Conservation (phyloP, 2,113 vertebrate genomes). For the Atractosteus spatula region DNA sequence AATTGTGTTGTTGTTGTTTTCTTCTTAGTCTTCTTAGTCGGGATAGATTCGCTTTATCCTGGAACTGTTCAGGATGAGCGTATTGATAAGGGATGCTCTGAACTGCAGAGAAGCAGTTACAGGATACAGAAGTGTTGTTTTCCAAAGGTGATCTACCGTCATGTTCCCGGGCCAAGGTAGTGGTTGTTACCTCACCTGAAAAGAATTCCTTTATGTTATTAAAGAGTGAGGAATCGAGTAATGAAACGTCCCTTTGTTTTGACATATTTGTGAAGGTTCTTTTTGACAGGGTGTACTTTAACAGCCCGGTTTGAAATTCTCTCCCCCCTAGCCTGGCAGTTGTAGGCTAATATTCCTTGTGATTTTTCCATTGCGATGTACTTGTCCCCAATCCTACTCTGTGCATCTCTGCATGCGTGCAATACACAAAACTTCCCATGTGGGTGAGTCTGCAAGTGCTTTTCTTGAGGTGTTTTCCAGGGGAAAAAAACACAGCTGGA, state of each 20-base stretch:
- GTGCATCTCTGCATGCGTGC: background rate
- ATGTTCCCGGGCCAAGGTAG: background rate
- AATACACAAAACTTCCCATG: background rate
- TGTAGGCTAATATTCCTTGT: background rate
- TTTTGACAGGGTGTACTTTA: too few species aligned
- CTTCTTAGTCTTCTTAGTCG: too few species aligned
- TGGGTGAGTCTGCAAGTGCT: too few species aligned
- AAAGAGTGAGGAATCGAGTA: background rate
- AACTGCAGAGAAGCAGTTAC: background rate
- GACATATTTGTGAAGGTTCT: too few species aligned
- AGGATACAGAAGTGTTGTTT: background rate
- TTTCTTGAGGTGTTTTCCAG: too few species aligned
- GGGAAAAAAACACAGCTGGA: too few species aligned
- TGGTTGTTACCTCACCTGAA: conserved; percentile 4
- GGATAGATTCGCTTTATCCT: too few species aligned
- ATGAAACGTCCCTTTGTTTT: background rate
- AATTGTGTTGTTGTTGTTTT: too few species aligned
- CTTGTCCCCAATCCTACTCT: background rate
- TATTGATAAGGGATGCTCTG: too few species aligned
- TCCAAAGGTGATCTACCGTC: background rate
- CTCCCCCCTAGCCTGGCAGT: background rate
- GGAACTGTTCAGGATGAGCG: too few species aligned
- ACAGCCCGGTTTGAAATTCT: background rate
- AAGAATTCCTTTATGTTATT: background rate
- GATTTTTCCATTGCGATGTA: background rate